Evolutionary conservation across 2,888 invertebrate genomes (phyloP).

Genomic region (Tethea ocularis): DNA sequence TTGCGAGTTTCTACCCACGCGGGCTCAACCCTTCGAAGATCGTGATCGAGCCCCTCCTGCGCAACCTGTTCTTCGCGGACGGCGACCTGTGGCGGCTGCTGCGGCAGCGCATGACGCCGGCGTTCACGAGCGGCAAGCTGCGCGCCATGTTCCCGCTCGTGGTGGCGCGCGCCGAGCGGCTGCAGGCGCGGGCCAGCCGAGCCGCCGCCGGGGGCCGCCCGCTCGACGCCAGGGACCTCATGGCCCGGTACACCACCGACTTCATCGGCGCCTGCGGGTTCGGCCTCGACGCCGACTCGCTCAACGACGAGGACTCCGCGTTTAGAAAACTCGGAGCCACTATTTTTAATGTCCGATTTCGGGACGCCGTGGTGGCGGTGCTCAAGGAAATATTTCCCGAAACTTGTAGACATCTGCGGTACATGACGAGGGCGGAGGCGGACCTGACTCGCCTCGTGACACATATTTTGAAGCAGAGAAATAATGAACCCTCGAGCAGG

Average conservation of each 20-base stretch:
- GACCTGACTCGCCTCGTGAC: constrained; percentile 49
- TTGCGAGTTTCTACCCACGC: constrained; percentile 49
- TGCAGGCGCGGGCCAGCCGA: constrained; percentile 44
- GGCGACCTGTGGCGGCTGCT: constrained; percentile 64
- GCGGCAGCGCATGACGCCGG: constrained; percentile 64
- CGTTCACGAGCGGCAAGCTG: constrained; percentile 64
- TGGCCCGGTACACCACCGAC: constrained; percentile 66
- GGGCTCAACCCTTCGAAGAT: constrained; percentile 46
- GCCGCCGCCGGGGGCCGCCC: constrained; percentile 36
- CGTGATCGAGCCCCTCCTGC: constrained; percentile 54
- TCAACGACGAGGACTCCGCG: constrained; percentile 54
- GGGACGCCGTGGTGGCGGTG: constrained; percentile 35
- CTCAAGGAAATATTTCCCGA: constrained; percentile 55
- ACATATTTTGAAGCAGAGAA: constrained; percentile 52
- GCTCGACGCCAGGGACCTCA: constrained; percentile 59
- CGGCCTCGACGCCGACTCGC: constrained; percentile 58
- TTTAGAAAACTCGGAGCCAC: constrained; percentile 56
- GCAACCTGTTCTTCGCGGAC: constrained; percentile 62
- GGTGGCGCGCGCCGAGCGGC: constrained; percentile 53
- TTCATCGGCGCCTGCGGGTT: constrained; percentile 66
- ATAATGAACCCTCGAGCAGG: constrained; percentile 51
- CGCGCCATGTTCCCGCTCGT: constrained; percentile 67
- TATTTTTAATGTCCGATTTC: constrained; percentile 42
- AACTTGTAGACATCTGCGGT: constrained; percentile 42
- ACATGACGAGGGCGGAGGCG: constrained; percentile 41